Percentiles rank a stretch among this genome's conserved stretches.
Conservation (phyloP, 53 echinoderm and acorn worm genomes). For the Holothuria leucospilota region DNA sequence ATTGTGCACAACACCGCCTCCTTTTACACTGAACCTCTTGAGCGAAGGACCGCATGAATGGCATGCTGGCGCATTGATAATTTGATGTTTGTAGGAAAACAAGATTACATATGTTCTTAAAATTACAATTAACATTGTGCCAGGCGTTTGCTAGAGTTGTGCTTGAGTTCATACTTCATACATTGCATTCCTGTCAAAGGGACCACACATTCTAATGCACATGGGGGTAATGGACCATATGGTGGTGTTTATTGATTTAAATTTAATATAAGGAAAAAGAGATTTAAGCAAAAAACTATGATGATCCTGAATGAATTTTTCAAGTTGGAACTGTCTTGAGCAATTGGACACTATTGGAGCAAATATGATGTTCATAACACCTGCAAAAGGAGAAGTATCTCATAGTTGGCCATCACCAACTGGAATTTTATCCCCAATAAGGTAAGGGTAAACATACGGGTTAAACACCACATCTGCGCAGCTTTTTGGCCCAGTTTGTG, state of each 20-base stretch:
- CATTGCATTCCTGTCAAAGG: slow-evolving; percentile 59
- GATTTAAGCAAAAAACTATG: slow-evolving; percentile 47
- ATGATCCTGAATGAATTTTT: slow-evolving; percentile 59
- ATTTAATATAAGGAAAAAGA: slow-evolving; percentile 49
- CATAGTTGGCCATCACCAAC: slow-evolving; percentile 38
- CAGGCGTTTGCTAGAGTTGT: slow-evolving; percentile 64
- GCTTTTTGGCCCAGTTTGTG: slow-evolving; percentile 80
- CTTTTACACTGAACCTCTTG: too few relatives aligned
- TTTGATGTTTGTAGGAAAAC: slow-evolving; percentile 69
- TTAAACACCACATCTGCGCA: slow-evolving; percentile 72
- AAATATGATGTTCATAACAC: slow-evolving; percentile 64
- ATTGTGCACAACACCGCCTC: too few relatives aligned
- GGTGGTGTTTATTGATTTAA: slow-evolving; percentile 45
- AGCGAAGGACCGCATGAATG: too few relatives aligned
- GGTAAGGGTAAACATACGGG: slow-evolving; percentile 61
- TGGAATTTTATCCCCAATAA: slow-evolving; percentile 65
- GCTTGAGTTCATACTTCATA: slow-evolving; percentile 67
- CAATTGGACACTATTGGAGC: slow-evolving; percentile 34
- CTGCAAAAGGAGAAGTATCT: slow-evolving; percentile 57
- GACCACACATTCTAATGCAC: slow-evolving; percentile 25
- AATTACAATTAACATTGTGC: slow-evolving; percentile 65
- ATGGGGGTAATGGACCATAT: slow-evolving; percentile 34
- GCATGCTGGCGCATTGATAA: slow-evolving; percentile 57
- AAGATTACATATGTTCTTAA: slow-evolving; percentile 60
- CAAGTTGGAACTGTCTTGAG: slow-evolving; percentile 35